These are phyloP conservation scores for Drosophila navojoa DNA, from an alignment of 1,140 invertebrate species.

Conservation along the genomic window DNA sequence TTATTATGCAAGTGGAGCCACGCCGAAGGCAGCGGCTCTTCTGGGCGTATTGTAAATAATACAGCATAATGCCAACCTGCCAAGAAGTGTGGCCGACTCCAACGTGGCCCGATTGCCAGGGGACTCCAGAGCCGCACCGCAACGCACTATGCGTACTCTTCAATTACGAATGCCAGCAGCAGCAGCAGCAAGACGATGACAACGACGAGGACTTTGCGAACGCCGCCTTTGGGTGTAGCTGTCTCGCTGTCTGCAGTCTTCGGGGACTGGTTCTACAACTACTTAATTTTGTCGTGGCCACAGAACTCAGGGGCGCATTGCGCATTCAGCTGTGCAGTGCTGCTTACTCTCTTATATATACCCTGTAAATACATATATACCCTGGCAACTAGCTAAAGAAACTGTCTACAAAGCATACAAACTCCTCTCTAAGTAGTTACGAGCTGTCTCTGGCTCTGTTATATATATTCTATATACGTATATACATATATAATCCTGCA, in stretches of 20 bases:
- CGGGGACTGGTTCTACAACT: conserved; percentile 73
- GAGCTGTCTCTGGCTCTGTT: too few species aligned
- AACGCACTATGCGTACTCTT: conserved; percentile 65
- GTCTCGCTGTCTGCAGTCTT: conserved; percentile 57
- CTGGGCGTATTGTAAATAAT: conserved; percentile 73
- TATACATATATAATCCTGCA: background rate
- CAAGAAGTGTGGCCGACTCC: conserved; percentile 49
- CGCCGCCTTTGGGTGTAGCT: conserved; percentile 33
- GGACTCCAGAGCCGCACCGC: conserved; percentile 23
- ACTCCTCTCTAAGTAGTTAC: too few species aligned
- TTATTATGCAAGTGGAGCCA: conserved; percentile 61
- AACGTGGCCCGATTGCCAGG: conserved; percentile 48
- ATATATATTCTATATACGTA: background rate
- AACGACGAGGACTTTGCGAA: conserved; percentile 26
- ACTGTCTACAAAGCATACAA: too few species aligned
- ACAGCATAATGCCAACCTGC: conserved; percentile 57
- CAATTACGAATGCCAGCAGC: conserved; percentile 59
- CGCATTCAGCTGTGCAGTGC: conserved; percentile 48
- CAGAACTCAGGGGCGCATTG: conserved; percentile 17
- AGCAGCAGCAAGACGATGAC: conserved; percentile 9
- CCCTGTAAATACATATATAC: too few species aligned
- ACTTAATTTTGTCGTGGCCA: conserved; percentile 69
- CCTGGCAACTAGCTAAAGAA: too few species aligned
- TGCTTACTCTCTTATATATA: conserved; percentile 41
- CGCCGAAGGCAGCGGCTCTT: conserved; percentile 8